These are phyloP conservation scores for Mongoloraphidia duomilia DNA, from an alignment of 2,888 invertebrate species.

Conservation along the genomic window DNA sequence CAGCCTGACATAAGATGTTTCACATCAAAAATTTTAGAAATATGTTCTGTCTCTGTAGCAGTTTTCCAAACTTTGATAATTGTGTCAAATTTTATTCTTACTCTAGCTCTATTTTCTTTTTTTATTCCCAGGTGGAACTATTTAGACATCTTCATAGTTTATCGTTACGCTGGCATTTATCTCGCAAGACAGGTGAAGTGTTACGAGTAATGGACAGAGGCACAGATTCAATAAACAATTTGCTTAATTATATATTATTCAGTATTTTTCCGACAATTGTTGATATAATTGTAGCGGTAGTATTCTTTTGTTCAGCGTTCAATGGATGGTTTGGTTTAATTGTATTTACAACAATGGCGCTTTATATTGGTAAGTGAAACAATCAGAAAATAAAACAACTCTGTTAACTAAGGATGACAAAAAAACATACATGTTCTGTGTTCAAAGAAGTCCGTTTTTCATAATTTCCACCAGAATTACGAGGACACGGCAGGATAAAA, in stretches of 20 bases:
- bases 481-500: not conserved
- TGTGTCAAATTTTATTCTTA: not conserved
- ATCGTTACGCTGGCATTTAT: slow-evolving; percentile 88
- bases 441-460: not conserved
- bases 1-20: too few species aligned
- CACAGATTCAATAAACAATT: slow-evolving; percentile 88
- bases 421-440: not conserved
- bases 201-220: slow-evolving; percentile 93
- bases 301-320: slow-evolving; percentile 77
- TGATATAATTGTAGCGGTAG: slow-evolving; percentile 82
- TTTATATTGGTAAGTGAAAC: slow-evolving; percentile 70
- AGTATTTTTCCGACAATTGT: slow-evolving; percentile 85
- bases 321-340: slow-evolving; percentile 92
- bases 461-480: not conserved
- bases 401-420: not conserved
- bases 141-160: slow-evolving; percentile 80
- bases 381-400: too few species aligned
- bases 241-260: slow-evolving; percentile 84
- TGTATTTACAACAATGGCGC: slow-evolving; percentile 81
- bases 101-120: not conserved
- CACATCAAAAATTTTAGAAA: too few species aligned
- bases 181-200: slow-evolving; percentile 93
- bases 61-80: too few species aligned
- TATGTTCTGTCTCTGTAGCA: too few species aligned
- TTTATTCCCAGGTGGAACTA: slow-evolving; percentile 49